These are phyloP conservation scores for Beaufortia kweichowensis DNA, from an alignment of 2,113 vertebrate genomes.

Conservation along the genomic window DNA sequence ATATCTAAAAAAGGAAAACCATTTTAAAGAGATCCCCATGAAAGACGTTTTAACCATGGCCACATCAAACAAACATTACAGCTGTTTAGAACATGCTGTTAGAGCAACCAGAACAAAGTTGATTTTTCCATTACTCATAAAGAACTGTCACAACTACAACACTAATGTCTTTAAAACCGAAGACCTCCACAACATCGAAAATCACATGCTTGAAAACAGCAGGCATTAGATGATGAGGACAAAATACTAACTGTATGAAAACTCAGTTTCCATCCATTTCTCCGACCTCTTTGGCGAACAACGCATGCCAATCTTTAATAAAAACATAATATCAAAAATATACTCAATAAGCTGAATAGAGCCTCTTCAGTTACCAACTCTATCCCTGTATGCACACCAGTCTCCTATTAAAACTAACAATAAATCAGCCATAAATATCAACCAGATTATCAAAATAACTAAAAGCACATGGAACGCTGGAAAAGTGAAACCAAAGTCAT, in stretches of 20 bases:
- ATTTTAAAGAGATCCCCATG: constrained; percentile 5
- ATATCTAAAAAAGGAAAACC: constrained; percentile 2
- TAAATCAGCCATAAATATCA: constrained; percentile 1
- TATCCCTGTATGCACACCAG: neutral
- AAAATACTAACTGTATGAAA: no score
- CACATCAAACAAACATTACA: constrained; percentile 18
- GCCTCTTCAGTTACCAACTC: neutral
- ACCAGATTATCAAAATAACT: constrained; percentile 11
- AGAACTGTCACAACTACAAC: constrained; percentile 8
- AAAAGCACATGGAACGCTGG: constrained; percentile 18
- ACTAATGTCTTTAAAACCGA: neutral
- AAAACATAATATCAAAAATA: neutral
- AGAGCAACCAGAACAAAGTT: constrained; percentile 1
- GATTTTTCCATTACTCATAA: neutral
- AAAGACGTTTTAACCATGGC: constrained; percentile 14
- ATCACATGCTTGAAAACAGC: neutral
- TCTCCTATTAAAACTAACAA: neutral
- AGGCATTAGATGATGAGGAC: neutral
- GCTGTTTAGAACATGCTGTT: neutral
- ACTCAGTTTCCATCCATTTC: neutral
- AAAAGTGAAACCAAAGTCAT: constrained; percentile 11
- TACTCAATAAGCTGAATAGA: neutral
- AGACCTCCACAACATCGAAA: neutral
- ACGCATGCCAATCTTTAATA: neutral
- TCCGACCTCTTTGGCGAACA: neutral